Conservation (phyloP, 2,888 invertebrate species). For the Arrhopalites spinosus region DNA sequence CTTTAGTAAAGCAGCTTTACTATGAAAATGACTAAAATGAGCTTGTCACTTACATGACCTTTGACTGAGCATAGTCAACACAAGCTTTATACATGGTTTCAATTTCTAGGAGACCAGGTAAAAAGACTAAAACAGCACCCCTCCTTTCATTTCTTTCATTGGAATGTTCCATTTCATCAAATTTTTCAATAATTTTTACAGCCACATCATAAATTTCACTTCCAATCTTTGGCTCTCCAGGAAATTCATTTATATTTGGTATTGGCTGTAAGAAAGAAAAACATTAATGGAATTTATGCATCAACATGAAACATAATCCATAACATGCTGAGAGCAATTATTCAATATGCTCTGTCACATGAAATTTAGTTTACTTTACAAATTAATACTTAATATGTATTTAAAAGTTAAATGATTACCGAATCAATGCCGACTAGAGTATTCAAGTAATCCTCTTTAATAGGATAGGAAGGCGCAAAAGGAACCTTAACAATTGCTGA, state of each 20-base stretch:
- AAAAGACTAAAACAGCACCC: constrained; percentile 81
- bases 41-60: constrained; percentile 8
- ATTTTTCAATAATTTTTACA: constrained; percentile 67
- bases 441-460: constrained; percentile 44
- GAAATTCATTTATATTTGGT: constrained; percentile 2
- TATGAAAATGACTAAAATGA: neutral
- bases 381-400: no score
- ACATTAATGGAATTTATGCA: no score
- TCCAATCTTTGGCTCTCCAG: constrained; percentile 65
- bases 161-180: constrained; percentile 63
- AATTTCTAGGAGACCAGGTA: constrained; percentile 81
- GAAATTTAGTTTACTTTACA: no score
- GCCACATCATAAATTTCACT: constrained; percentile 68
- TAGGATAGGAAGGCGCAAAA: neutral
- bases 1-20: neutral
- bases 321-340: no score
- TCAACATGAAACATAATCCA: no score
- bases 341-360: no score
- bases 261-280: neutral
- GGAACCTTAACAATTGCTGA: neutral
- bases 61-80: neutral
- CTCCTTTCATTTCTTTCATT: constrained; percentile 63
- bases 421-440: constrained; percentile 4
- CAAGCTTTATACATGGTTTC: constrained; percentile 47
- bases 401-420: neutral